Conservation (phyloP, 2,113 vertebrate species). For the Oenanthe oenanthe region DNA sequence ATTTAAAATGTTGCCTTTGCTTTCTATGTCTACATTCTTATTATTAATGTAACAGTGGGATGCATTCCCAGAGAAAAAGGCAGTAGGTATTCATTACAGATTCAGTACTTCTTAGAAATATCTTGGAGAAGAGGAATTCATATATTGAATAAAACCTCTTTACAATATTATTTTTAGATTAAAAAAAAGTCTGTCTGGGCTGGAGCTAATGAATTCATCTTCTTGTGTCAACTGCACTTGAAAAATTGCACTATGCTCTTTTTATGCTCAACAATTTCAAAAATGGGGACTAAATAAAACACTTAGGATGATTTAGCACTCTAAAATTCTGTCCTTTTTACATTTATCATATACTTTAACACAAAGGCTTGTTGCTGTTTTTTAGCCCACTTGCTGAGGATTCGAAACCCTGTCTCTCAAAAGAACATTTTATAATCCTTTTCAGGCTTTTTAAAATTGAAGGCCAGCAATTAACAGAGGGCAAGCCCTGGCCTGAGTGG, state of each 20-base stretch:
- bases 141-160: constrained; percentile 1
- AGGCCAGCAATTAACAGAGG: neutral
- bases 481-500: neutral
- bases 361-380: neutral
- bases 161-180: constrained; percentile 35
- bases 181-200: neutral
- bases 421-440: neutral
- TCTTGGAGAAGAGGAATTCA: neutral
- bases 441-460: neutral
- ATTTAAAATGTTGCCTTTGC: constrained; percentile 27
- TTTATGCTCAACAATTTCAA: neutral
- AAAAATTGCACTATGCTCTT: constrained; percentile 24
- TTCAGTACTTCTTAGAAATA: constrained; percentile 35
- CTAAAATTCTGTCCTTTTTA: neutral
- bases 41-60: constrained; percentile 15
- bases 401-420: neutral
- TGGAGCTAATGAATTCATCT: constrained; percentile 43
- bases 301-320: neutral
- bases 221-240: constrained; percentile 1
- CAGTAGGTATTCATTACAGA: constrained; percentile 21
- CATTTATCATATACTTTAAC: neutral
- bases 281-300: constrained; percentile 6
- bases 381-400: neutral
- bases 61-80: constrained; percentile 6
- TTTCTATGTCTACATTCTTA: constrained; percentile 2